These are phyloP conservation scores for Lateolabrax maculatus DNA, from an alignment of 2,797 vertebrate genomes.

Conservation along the genomic window DNA sequence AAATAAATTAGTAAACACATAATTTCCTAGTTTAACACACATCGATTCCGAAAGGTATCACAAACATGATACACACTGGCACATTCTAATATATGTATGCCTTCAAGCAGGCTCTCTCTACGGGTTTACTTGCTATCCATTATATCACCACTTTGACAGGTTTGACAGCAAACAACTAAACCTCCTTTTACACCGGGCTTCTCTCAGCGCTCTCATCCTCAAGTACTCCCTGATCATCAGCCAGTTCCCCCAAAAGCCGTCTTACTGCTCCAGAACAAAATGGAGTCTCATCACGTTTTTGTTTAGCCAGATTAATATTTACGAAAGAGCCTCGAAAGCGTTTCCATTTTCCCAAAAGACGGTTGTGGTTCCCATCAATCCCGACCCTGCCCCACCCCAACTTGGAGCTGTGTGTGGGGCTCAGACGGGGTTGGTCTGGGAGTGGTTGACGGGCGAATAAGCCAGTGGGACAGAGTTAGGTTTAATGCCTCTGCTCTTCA, in stretches of 20 bases:
- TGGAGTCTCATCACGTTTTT: conserved; percentile 60
- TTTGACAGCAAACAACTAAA: conserved; percentile 79
- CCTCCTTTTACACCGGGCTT: conserved; percentile 34
- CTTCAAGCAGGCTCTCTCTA: conserved; percentile 69
- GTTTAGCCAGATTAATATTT: conserved; percentile 49
- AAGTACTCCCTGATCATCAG: conserved; percentile 47
- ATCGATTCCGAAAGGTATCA: conserved; percentile 79
- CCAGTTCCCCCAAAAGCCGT: conserved; percentile 42
- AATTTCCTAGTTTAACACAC: conserved; percentile 75
- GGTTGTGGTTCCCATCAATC: conserved; percentile 25
- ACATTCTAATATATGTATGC: conserved; percentile 79
- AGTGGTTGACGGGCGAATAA: conserved; percentile 73
- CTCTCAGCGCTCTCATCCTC: conserved; percentile 37
- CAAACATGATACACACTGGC: conserved; percentile 80
- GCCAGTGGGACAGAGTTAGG: conserved; percentile 81
- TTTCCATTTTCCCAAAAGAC: conserved; percentile 31
- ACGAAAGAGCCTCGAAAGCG: conserved; percentile 38
- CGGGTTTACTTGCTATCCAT: conserved; percentile 74
- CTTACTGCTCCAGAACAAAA: conserved; percentile 55
- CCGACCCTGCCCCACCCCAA: not conserved
- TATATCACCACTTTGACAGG: conserved; percentile 79
- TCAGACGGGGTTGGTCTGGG: conserved; percentile 87
- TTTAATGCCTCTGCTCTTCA: conserved; percentile 95
- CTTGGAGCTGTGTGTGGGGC: conserved; percentile 19
- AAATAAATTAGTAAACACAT: conserved; percentile 72